phyloP scores from a whole-genome alignment of 2,797 vertebrate genomes.

The Xiphophorus birchmanni region DNA sequence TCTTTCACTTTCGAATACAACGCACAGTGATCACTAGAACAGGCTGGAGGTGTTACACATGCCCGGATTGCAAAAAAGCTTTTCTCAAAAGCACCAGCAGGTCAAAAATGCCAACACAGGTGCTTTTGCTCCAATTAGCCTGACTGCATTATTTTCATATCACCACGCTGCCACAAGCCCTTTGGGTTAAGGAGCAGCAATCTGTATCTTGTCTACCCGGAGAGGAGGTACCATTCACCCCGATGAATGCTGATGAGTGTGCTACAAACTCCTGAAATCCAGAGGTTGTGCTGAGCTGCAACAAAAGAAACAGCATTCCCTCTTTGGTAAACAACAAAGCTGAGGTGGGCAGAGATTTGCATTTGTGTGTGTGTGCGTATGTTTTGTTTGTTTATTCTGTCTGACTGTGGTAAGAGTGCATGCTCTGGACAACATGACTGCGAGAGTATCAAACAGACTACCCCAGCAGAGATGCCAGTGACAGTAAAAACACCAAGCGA shows the following conservation, averaged over 20 bases:
- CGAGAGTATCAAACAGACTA: constrained; percentile 17
- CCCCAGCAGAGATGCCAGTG: constrained; percentile 24
- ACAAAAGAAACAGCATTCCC: constrained; percentile 12
- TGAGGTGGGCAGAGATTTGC: constrained; percentile 6
- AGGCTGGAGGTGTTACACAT: constrained; percentile 49
- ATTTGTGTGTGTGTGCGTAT: neutral
- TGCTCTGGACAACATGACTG: constrained; percentile 4
- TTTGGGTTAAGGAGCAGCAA: constrained; percentile 52
- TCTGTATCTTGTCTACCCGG: constrained; percentile 46
- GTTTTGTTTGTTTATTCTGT: neutral
- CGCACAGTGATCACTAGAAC: constrained; percentile 53
- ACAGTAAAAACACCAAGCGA: constrained; percentile 37
- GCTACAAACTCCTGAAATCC: constrained; percentile 42
- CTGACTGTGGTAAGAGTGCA: neutral
- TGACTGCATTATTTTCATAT: constrained; percentile 61
- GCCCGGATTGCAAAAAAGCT: constrained; percentile 53
- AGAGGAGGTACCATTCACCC: constrained; percentile 37
- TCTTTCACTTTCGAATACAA: constrained; percentile 48
- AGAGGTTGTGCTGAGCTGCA: constrained; percentile 25
- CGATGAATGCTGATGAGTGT: constrained; percentile 56
- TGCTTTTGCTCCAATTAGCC: constrained; percentile 64
- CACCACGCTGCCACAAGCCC: constrained; percentile 59
- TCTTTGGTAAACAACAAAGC: constrained; percentile 32
- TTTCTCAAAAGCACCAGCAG: constrained; percentile 40
- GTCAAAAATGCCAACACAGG: constrained; percentile 49